Conservation (phyloP, 2,797 vertebrate genomes). For the Potorous gilbertii region DNA sequence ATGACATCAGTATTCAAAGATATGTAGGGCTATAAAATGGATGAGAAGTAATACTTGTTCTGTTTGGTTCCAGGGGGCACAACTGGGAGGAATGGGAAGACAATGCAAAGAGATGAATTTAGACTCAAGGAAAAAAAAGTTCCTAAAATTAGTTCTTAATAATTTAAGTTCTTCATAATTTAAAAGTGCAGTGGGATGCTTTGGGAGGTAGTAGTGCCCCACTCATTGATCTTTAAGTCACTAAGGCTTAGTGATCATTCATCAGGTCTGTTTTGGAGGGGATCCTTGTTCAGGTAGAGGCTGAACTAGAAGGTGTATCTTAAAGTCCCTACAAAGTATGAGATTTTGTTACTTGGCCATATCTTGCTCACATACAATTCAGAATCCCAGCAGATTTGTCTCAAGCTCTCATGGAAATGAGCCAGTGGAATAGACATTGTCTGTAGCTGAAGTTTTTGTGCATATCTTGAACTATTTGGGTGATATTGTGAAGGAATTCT, state of each 20-base stretch:
- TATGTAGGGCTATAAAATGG: background rate
- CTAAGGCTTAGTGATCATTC: background rate
- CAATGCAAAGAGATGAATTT: background rate
- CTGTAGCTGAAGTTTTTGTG: background rate
- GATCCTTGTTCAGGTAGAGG: background rate
- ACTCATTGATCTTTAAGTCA: background rate
- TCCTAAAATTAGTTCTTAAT: background rate
- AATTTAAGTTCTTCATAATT: background rate
- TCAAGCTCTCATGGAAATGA: background rate
- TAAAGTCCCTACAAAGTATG: background rate
- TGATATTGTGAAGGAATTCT: background rate
- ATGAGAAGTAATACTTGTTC: background rate
- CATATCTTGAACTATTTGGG: background rate
- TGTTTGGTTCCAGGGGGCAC: background rate
- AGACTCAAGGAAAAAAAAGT: background rate
- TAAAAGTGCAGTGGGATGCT: background rate
- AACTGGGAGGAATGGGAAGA: background rate
- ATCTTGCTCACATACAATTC: background rate
- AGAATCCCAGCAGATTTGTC: background rate
- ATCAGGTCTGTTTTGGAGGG: background rate
- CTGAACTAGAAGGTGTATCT: background rate
- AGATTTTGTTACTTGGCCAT: background rate
- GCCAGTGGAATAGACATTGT: background rate
- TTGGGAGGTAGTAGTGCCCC: background rate
- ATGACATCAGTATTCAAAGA: background rate